phyloP scores from a whole-genome alignment of 2,797 vertebrate species.

The Anniella stebbinsi region DNA sequence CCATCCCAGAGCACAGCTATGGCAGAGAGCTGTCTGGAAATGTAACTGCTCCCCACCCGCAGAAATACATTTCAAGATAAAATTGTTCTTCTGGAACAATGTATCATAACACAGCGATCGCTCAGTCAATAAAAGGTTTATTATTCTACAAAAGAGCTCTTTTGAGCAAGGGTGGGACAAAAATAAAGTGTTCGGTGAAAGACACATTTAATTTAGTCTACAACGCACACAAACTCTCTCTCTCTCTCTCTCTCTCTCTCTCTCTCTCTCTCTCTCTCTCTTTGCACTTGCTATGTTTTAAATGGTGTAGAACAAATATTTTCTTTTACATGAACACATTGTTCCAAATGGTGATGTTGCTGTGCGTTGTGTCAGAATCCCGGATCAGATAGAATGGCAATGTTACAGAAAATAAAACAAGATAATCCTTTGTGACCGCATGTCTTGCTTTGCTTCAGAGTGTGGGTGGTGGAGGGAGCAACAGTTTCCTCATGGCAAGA shows the following conservation, averaged over 20 bases:
- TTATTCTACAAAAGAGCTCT: not conserved
- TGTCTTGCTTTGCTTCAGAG: not conserved
- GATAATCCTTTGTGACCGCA: not conserved
- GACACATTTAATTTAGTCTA: not conserved
- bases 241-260: no score
- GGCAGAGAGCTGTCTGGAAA: not conserved
- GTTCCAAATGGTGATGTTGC: slow-evolving; percentile 20
- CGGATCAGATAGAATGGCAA: slow-evolving; percentile 52
- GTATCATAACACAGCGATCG: not conserved
- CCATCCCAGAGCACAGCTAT: not conserved
- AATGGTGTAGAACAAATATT: slow-evolving; percentile 6
- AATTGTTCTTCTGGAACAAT: not conserved
- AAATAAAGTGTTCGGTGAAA: not conserved
- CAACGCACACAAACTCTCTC: slow-evolving; percentile 34
- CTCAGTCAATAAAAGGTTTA: not conserved
- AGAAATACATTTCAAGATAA: not conserved
- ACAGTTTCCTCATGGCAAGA: slow-evolving; percentile 20
- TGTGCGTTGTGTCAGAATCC: slow-evolving; percentile 40
- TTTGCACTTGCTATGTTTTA: slow-evolving; percentile 24
- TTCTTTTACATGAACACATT: slow-evolving; percentile 13
- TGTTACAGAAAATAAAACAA: slow-evolving; percentile 38
- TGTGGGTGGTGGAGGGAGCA: not conserved
- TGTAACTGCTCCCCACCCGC: not conserved
- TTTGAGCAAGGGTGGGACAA: not conserved
- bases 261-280: no score